Base-by-base conservation (phyloP, 2,797 vertebrate genomes). In the Basileuterus tristriatus region DNA sequence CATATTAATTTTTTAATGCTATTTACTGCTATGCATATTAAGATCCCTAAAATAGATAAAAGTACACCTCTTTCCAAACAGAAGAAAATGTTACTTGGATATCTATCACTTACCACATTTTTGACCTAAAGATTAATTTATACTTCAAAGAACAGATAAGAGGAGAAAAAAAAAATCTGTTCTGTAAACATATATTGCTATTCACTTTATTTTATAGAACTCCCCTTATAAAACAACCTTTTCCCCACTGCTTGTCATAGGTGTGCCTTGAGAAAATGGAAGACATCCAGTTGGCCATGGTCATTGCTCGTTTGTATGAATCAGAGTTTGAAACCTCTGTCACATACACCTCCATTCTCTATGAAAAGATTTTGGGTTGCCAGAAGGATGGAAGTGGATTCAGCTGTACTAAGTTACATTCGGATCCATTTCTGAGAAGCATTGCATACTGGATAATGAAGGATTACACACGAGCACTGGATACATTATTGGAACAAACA, bases 211-310 rank as follows among this genome's bases (percentile, higher is more conserved):
- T 92, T 76, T 82, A 30, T 26, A 86, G 47, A 89, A 34, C 15
- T 67, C 27, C 15, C 19, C 10, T 89, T 58, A 39, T 49, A 39
- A 93, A 86, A 47, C 52, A 81, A 32, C 32, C 13, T 76, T 84
- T 77, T 71, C 47, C n/a, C 6, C 27, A 3, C 29, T 93, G 67
- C 39, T 50, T 85, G 34, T 86, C 23, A 0, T 37, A 99, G 99
- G 99, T 99, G 14, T 98, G 99, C 96, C 96, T 99, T 97, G 99
- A 99, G 95, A 99, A 99, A 97, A 99, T 99, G 99, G 99, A 99
- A 96, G 99, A 99, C 94, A 98, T 99, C 93, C 99, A 99, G 96
- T 90, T 99, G 95, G 99, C 99, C 79, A 99, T 99, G 99, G 98
- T 99, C 70, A 99, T 99, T 89, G 99, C 99, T 55, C 98, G 99